Conservation (phyloP, 2,888 invertebrate genomes). For the Molanna angustata region DNA sequence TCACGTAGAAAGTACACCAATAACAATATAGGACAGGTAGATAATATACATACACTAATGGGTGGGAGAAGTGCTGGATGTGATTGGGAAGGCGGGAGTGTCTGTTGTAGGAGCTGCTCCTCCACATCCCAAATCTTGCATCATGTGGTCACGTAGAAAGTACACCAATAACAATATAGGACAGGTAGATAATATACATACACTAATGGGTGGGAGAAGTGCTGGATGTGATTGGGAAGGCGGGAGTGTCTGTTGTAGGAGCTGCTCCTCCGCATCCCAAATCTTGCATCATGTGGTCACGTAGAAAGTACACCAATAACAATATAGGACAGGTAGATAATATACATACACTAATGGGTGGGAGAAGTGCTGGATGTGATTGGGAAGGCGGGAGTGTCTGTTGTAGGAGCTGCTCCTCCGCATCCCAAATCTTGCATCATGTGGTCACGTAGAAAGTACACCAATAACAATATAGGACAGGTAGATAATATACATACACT, state of each 20-base stretch:
- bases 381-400: too few relatives aligned
- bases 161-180: constrained; percentile 34
- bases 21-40: constrained; percentile 36
- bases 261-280: constrained; percentile 35
- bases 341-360: too few relatives aligned
- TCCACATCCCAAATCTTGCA: constrained; percentile 36
- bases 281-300: constrained; percentile 40
- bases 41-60: constrained; percentile 39
- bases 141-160: constrained; percentile 41
- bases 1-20: constrained; percentile 35
- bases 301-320: constrained; percentile 34
- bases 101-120: constrained; percentile 31
- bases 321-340: constrained; percentile 37
- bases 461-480: constrained; percentile 35
- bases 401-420: too few relatives aligned
- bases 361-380: too few relatives aligned
- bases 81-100: constrained; percentile 35
- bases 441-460: too few relatives aligned
- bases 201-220: constrained; percentile 37
- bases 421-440: too few relatives aligned
- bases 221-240: constrained; percentile 15
- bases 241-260: constrained; percentile 36
- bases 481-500: constrained; percentile 36
- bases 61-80: background rate
- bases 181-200: constrained; percentile 36